Percentiles rank a stretch among this genome's conserved stretches.
These are phyloP conservation scores for Emydoidea blandingii DNA, from an alignment of 2,797 vertebrate genomes.

Conservation along the genomic window DNA sequence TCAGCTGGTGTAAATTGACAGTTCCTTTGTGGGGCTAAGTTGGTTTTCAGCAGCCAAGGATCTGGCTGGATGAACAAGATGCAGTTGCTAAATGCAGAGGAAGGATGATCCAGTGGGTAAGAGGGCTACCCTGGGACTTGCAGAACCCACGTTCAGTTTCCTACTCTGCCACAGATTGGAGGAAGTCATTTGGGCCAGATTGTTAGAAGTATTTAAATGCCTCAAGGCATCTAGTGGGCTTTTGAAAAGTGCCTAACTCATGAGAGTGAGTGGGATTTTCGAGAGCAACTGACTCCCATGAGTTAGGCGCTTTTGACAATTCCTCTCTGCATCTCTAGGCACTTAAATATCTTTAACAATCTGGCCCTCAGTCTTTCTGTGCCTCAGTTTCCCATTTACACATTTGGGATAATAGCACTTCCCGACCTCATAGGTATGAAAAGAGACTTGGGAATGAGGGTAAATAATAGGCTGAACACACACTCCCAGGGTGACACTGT, in stretches of 20 bases:
- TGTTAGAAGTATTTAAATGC: background rate
- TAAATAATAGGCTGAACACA: background rate
- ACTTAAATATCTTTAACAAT: rapidly evolving
- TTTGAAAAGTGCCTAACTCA: background rate
- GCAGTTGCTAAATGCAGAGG: rapidly evolving
- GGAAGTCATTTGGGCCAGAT: background rate
- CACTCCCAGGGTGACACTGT: background rate
- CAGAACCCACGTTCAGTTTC: background rate
- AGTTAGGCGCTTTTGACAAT: background rate
- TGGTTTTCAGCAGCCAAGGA: background rate
- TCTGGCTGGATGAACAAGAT: background rate
- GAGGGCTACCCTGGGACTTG: background rate
- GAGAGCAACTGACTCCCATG: background rate
- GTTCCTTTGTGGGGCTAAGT: background rate
- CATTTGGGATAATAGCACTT: rapidly evolving
- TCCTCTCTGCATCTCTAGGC: background rate
- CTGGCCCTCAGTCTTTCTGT: background rate
- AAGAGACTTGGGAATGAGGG: background rate
- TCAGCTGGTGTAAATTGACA: background rate
- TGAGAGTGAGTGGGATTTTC: background rate
- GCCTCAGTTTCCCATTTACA: background rate
- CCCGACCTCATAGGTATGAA: background rate
- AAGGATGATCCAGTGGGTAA: rapidly evolving
- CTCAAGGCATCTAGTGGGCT: background rate
- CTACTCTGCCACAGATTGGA: background rate